Conservation (phyloP, 2,888 invertebrate genomes). For the Macrosoma leucophasiata region DNA sequence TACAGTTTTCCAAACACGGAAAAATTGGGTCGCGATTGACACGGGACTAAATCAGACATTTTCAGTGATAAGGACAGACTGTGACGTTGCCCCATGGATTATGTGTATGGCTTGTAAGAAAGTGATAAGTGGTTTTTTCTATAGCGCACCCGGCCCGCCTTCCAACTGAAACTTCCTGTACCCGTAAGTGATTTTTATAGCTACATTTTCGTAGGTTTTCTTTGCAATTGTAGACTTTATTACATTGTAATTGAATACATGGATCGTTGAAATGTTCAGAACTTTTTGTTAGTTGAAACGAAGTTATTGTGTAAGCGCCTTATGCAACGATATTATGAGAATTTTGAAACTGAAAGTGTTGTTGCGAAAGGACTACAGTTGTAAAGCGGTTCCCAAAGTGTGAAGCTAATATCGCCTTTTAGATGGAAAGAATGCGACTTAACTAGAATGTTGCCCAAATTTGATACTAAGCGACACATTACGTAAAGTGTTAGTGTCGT, state of each 20-base stretch:
- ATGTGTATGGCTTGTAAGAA: slow-evolving; percentile 67
- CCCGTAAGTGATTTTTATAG: slow-evolving; percentile 30
- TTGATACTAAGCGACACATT: no score
- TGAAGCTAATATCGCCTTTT: no score
- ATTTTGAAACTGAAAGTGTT: slow-evolving; percentile 42
- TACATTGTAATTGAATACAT: no score
- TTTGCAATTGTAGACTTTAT: no score
- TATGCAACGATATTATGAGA: slow-evolving; percentile 34
- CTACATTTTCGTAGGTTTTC: no score
- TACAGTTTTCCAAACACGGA: slow-evolving; percentile 58
- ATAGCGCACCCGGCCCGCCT: slow-evolving; percentile 62
- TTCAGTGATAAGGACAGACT: slow-evolving; percentile 22
- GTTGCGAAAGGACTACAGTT: slow-evolving; percentile 31
- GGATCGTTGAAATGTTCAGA: slow-evolving; percentile 4
- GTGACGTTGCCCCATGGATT: slow-evolving; percentile 50
- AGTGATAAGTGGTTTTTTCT: slow-evolving; percentile 47
- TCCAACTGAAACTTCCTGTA: slow-evolving; percentile 31
- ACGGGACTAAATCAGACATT: slow-evolving; percentile 24
- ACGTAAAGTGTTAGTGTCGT: no score
- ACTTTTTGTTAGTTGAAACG: slow-evolving; percentile 6
- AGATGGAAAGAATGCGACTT: no score
- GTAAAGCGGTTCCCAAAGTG: no score
- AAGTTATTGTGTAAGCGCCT: slow-evolving; percentile 27
- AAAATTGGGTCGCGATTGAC: slow-evolving; percentile 69
- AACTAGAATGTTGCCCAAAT: no score